A percentile compares a stretch with the other conserved stretches of the same genome.
These are phyloP conservation scores for Blastobasis lacticolella DNA, from an alignment of 2,888 invertebrate genomes.

Conservation along the genomic window DNA sequence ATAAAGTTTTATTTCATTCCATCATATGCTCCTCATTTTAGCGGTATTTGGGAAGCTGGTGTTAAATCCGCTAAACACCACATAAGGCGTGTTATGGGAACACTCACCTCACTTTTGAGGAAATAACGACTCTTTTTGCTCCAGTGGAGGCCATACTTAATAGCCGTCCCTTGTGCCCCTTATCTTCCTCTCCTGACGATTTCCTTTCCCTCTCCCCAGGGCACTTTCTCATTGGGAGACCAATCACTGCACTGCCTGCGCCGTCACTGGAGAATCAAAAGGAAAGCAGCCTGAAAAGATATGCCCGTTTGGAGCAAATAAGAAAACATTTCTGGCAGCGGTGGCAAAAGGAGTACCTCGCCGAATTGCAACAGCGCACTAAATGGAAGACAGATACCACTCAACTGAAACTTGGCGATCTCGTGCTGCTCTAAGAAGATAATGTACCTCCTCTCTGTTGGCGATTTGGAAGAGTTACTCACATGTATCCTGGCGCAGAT, in stretches of 20 bases:
- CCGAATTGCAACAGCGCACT: constrained; percentile 20
- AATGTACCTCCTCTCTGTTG: constrained; percentile 4
- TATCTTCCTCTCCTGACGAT: constrained; percentile 10
- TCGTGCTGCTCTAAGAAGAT: constrained; percentile 14
- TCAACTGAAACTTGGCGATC: constrained; percentile 8
- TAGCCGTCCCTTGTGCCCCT: constrained; percentile 9
- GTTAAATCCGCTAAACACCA: too few relatives aligned
- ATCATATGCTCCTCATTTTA: too few relatives aligned
- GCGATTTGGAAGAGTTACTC: constrained; percentile 8
- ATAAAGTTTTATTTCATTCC: too few relatives aligned
- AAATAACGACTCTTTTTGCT: constrained; percentile 9
- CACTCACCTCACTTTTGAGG: too few relatives aligned
- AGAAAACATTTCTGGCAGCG: constrained; percentile 17
- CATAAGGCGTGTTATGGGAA: too few relatives aligned
- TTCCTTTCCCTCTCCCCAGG: constrained; percentile 11
- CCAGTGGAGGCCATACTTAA: constrained; percentile 13
- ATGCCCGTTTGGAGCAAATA: too few relatives aligned
- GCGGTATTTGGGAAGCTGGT: too few relatives aligned
- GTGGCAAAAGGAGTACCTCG: constrained; percentile 16
- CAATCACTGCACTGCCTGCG: constrained; percentile 4
- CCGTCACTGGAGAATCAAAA: constrained; percentile 1
- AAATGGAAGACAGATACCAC: constrained; percentile 17
- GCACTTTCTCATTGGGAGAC: constrained; percentile 14
- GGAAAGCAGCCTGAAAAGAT: too few relatives aligned
- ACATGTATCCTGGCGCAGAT: constrained; percentile 7